phyloP scores from a whole-genome alignment of 2,113 vertebrate genomes.

The Peromyscus californicus region DNA sequence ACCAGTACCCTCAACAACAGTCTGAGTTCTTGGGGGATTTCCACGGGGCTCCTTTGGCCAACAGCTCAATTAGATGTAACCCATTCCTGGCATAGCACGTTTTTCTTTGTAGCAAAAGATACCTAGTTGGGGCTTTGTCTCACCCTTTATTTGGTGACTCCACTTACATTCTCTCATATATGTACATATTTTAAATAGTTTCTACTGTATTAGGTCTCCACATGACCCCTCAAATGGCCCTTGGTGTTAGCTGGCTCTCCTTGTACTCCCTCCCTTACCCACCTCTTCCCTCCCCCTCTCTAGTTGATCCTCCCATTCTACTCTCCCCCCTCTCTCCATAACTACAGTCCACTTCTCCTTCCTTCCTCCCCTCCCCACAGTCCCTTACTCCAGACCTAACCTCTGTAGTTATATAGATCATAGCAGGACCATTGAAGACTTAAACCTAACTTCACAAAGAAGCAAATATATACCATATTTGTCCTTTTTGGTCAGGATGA shows the following conservation, averaged over 20 bases:
- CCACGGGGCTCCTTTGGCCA: neutral
- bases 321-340: neutral
- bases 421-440: neutral
- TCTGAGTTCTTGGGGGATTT: neutral
- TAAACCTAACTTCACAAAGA: neutral
- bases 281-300: neutral
- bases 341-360: neutral
- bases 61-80: neutral
- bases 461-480: neutral
- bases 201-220: neutral
- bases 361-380: accelerated
- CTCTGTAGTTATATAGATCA: neutral
- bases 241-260: neutral
- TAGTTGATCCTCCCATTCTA: neutral
- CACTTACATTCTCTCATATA: neutral
- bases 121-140: neutral
- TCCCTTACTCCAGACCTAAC: neutral
- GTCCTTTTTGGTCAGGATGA: neutral
- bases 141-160: neutral
- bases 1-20: neutral
- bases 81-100: neutral
- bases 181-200: neutral
- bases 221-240: neutral
- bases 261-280: neutral
- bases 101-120: neutral